These are phyloP conservation scores for Mythimna pallens DNA, from an alignment of 2,888 invertebrate species.

Conservation along the genomic window DNA sequence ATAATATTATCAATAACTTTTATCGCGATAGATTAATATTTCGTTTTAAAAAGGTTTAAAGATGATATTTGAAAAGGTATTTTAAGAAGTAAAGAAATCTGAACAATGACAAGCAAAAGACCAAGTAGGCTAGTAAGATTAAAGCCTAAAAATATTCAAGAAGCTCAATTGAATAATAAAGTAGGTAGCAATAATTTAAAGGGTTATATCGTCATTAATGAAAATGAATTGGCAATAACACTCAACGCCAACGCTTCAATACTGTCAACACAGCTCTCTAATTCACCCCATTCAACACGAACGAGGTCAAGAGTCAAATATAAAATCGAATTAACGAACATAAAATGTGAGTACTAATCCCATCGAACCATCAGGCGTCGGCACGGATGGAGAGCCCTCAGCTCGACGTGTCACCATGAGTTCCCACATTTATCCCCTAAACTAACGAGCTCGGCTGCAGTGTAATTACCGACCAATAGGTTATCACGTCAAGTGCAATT, in stretches of 20 bases:
- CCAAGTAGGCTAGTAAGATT: too few species aligned
- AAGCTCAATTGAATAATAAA: not conserved
- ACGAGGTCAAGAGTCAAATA: conserved; percentile 55
- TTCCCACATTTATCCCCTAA: conserved; percentile 59
- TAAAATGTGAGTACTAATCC: conserved; percentile 61
- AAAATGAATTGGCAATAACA: conserved; percentile 44
- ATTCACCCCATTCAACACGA: conserved; percentile 40
- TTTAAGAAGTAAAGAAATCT: not conserved
- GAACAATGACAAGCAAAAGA: not conserved
- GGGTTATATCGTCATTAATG: conserved; percentile 22
- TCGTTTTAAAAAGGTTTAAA: not conserved
- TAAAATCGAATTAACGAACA: conserved; percentile 62
- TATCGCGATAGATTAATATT: conserved; percentile 11
- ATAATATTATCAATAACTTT: conserved; percentile 33
- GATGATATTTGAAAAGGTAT: not conserved
- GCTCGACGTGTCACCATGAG: conserved; percentile 53
- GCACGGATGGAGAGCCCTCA: conserved; percentile 56
- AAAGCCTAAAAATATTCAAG: not conserved
- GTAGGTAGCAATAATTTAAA: conserved; percentile 4
- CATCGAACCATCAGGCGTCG: conserved; percentile 53
- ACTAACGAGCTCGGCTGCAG: conserved; percentile 56
- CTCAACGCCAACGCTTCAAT: conserved; percentile 23
- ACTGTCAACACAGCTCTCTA: conserved; percentile 46
- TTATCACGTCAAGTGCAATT: conserved; percentile 64
- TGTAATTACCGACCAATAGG: conserved; percentile 64